Conservation (phyloP, 2,888 invertebrate species). For the Agrotis segetum region DNA sequence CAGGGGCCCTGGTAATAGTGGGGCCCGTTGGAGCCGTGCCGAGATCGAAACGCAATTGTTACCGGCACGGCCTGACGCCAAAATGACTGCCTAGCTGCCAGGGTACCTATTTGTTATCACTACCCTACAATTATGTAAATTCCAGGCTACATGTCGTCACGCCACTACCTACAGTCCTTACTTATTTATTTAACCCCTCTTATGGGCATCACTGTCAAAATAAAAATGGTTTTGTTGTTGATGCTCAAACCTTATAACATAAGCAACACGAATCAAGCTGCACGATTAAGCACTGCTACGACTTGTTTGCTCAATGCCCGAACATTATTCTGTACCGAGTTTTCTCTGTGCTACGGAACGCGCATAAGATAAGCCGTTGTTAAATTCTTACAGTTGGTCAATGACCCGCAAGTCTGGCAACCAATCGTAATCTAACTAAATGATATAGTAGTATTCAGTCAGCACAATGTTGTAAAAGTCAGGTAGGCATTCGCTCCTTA, state of each 20-base stretch:
- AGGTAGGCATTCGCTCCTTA: not conserved
- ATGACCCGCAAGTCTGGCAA: not conserved
- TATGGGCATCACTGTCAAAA: not conserved
- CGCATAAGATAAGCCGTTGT: not conserved
- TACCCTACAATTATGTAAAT: constrained; percentile 61
- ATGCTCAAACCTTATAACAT: not conserved
- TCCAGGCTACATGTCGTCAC: constrained; percentile 8
- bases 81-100: constrained; percentile 49
- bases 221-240: not conserved
- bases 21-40: constrained; percentile 64
- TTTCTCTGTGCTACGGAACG: not conserved
- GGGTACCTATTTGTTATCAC: constrained; percentile 49
- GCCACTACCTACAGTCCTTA: not conserved
- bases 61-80: constrained; percentile 44
- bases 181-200: not conserved
- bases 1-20: constrained; percentile 48
- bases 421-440: too few species aligned
- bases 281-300: not conserved
- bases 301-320: not conserved
- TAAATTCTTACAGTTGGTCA: not conserved
- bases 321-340: not conserved
- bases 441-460: not conserved
- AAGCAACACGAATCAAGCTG: not conserved
- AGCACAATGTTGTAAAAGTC: not conserved
- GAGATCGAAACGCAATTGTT: constrained; percentile 58